Base-by-base conservation (phyloP, 2,888 invertebrate species). In the Trilocha varians region DNA sequence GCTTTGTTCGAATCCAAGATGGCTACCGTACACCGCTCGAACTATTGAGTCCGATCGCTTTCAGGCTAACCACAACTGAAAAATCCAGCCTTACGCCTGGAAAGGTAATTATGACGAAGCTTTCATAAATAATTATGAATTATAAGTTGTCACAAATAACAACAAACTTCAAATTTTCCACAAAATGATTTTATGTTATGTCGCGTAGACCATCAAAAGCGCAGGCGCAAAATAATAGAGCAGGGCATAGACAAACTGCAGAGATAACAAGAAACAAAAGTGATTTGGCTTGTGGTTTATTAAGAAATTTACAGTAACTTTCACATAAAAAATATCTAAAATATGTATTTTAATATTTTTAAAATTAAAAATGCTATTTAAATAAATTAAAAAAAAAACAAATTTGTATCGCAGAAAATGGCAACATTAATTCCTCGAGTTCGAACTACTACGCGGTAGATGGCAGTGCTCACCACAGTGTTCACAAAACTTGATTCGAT, bases 1-100 rank as follows among this genome's bases (percentile, higher is more conserved):
- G 87, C 88, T 89, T 88, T 88, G 88, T 88, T 87, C 88, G 85
- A 85, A 85, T 87, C 87, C 88, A 89, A 89, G 88, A 89, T 89
- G 89, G 89, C 89, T 88, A 86, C 88, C 87, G 83, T 83, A 82
- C 78, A 85, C 87, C 85, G 86, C 84, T 86, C 77, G 76, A 77
- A 83, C 75, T 79, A 65, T 74, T 75, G 74, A 78, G 78, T 78
- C 78, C 74, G 75, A 78, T 77, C 73, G 78, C 79, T 80, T 83
- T 78, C 80, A 82, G 79, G 77, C 78, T 70, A 76, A 75, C 71
- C 70, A 75, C 70, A 69, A 71, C 70, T 65, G 70, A 76, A 74
- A 73, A 70, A 76, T 76, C 70, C 69, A 75, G 78, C 73, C 77
- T 77, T 70, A 69, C 74, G 83, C 79, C 76, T 78, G 80, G 77